Base-by-base conservation (phyloP, 2,888 invertebrate genomes). In the Tubulanus polymorphus region DNA sequence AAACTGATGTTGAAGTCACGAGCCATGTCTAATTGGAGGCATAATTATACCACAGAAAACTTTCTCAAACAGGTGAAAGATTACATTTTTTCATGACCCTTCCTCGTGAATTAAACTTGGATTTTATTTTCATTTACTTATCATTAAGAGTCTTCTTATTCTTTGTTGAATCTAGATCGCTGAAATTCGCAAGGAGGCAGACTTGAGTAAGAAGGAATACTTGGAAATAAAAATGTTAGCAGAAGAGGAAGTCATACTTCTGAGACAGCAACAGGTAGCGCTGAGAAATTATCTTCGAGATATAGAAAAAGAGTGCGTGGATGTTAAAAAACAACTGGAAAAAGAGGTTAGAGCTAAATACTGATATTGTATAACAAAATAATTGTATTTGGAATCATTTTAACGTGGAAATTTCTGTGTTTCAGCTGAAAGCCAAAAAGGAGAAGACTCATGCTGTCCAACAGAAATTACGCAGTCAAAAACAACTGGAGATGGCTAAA, bases 401-500 rank as follows among this genome's bases (percentile, higher is more conserved):
- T 23, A 23, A 29, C 48, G 23, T 15, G 10, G 15, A 15, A 32
- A 32, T 10, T 10, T 32, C 15, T 32, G 35, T 32, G 35, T 61
- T 61, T 12, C 61, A 77, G 76, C 47, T 76, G 57, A 74, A 73
- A 57, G 67, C 65, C 25, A 76, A 76, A 57, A 63, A 69, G 53
- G 76, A 78, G 62, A 74, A 73, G 57, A 63, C 62, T 5, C 76
- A 79, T 55, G 72, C 73, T 29, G 66, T 68, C n/a, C 68, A 71
- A 60, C 76, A 78, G 63, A 70, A 69, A 53, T 73, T 72, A 27
- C 66, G 71, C 35, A 77, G 72, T 57, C 73, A 73, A 56, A 67
- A 65, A 60, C 76, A 78, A 61, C 62, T 78, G 55, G 73, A 77
- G 56, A 64, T 69, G 46, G 77, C 76, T 23, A 74, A 74, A 56